These are phyloP conservation scores for Theropithecus gelada DNA, from an alignment of 2,113 vertebrate genomes.

Conservation along the genomic window DNA sequence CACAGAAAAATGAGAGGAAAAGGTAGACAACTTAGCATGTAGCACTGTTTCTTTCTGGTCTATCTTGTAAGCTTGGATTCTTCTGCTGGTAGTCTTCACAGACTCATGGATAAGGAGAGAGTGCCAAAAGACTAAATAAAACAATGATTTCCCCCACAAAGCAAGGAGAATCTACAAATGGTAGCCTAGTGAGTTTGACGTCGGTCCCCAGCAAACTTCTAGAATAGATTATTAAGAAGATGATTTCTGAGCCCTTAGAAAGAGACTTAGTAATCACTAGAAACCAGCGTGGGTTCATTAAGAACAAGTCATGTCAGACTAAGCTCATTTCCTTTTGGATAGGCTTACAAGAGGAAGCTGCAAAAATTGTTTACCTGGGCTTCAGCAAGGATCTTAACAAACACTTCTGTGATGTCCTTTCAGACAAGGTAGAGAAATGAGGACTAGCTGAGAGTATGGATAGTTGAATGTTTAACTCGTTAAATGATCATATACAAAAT, in stretches of 20 bases:
- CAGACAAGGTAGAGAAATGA: not conserved
- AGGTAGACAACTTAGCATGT: not conserved
- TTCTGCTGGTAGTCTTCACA: slow-evolving; percentile 36
- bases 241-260: slow-evolving; percentile 69
- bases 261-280: slow-evolving; percentile 65
- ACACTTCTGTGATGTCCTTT: slow-evolving; percentile 41
- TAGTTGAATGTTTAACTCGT: not conserved
- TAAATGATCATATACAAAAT: slow-evolving; percentile 32
- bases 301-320: slow-evolving; percentile 64
- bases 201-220: slow-evolving; percentile 26
- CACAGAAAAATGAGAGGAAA: slow-evolving; percentile 35
- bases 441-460: not conserved
- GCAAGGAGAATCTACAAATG: slow-evolving; percentile 28
- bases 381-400: slow-evolving; percentile 46
- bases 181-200: slow-evolving; percentile 39
- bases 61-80: slow-evolving; percentile 26
- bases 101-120: slow-evolving; percentile 27
- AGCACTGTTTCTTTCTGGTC: not conserved
- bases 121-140: slow-evolving; percentile 48
- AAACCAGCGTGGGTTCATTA: slow-evolving; percentile 70
- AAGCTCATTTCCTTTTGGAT: slow-evolving; percentile 69
- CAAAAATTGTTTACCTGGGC: slow-evolving; percentile 60
- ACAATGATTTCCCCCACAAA: not conserved
- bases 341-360: slow-evolving; percentile 55
- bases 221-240: slow-evolving; percentile 70